A percentile compares a stretch with the other conserved stretches of the same genome.
Conservation (phyloP, 2,888 invertebrate genomes). For the Rhyacophila evoluta region DNA sequence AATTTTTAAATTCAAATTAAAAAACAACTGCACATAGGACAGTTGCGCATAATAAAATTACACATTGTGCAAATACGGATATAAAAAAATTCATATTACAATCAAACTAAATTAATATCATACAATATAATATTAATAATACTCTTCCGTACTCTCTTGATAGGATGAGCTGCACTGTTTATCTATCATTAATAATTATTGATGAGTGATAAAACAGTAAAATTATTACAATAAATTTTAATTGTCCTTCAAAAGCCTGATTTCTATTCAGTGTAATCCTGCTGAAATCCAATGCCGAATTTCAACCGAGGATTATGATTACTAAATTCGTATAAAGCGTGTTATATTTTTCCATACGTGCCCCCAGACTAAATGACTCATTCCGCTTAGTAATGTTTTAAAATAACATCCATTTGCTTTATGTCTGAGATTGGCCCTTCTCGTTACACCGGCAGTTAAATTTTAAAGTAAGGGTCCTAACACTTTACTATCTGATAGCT, state of each 20-base stretch:
- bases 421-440: conserved; percentile 15
- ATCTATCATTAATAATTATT: too few species aligned
- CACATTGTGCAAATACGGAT: too few species aligned
- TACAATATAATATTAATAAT: too few species aligned
- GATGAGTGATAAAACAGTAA: too few species aligned
- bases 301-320: background rate
- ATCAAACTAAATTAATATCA: too few species aligned
- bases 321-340: background rate
- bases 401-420: conserved; percentile 22
- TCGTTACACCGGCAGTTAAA: background rate
- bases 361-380: background rate
- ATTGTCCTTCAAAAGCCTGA: background rate
- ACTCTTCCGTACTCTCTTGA: too few species aligned
- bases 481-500: background rate
- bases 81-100: too few species aligned
- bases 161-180: too few species aligned
- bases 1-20: too few species aligned
- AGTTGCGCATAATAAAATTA: too few species aligned
- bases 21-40: too few species aligned
- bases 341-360: background rate
- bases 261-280: background rate
- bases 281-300: background rate
- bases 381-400: conserved; percentile 9
- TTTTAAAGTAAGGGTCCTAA: background rate
- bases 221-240: too few species aligned